A percentile compares a stretch with the other conserved stretches of the same genome.
Conservation (phyloP, 2,888 invertebrate genomes). For the Vesta saturnalis region DNA sequence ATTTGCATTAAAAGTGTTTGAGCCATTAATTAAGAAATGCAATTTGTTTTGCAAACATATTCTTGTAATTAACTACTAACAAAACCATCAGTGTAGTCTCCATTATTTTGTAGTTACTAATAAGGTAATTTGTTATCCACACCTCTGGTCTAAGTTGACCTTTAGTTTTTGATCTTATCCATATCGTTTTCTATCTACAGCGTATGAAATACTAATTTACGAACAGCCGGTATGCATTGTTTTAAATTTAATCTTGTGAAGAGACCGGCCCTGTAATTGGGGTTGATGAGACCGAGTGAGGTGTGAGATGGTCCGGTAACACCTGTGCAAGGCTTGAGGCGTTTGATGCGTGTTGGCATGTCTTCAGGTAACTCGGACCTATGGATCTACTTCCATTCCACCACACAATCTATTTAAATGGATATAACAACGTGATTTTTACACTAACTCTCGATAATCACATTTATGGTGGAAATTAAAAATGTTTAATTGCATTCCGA, state of each 20-base stretch:
- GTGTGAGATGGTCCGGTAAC: constrained; percentile 57
- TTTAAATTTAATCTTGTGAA: constrained; percentile 62
- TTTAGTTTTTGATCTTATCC: constrained; percentile 31
- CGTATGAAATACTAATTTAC: constrained; percentile 51
- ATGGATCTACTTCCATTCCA: constrained; percentile 27
- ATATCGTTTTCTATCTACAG: constrained; percentile 39
- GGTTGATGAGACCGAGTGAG: constrained; percentile 59
- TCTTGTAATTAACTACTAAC: constrained; percentile 17
- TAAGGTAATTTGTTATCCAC: constrained; percentile 30
- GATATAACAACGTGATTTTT: background rate
- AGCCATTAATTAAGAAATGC: constrained; percentile 19
- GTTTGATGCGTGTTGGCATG: constrained; percentile 57
- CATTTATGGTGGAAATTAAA: constrained; percentile 18
- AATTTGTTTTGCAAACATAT: constrained; percentile 23
- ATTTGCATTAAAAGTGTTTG: constrained; percentile 12
- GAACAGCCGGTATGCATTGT: constrained; percentile 59
- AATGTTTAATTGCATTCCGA: background rate
- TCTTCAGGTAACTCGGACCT: constrained; percentile 37
- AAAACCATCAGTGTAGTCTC: constrained; percentile 13
- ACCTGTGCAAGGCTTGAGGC: constrained; percentile 58
- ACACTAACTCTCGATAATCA: background rate
- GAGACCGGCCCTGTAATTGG: constrained; percentile 62
- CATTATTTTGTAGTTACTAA: constrained; percentile 26
- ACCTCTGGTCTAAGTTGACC: constrained; percentile 25
- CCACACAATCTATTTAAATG: constrained; percentile 15